Evolutionary conservation across 2,797 vertebrate species (phyloP).

Genomic region (Zalophus californianus): DNA sequence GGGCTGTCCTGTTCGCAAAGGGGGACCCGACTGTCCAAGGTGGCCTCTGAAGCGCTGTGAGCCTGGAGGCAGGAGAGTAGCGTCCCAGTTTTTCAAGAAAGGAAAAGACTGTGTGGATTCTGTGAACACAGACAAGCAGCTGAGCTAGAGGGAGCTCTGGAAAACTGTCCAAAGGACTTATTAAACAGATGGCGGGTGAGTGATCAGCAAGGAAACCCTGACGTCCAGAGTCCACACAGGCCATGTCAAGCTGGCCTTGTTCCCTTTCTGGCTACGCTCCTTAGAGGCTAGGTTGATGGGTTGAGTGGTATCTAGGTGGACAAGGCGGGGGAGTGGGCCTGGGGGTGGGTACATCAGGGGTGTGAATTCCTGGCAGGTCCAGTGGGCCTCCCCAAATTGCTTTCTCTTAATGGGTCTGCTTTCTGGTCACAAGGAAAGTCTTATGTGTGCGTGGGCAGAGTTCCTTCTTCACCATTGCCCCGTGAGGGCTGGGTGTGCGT

Average conservation of each 20-base stretch:
- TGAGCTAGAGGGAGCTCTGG: not conserved
- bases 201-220: not conserved
- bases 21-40: not conserved
- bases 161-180: not conserved
- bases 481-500: not conserved
- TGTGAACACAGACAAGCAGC: accelerated
- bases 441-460: not conserved
- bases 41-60: not conserved
- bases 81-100: not conserved
- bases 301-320: no score
- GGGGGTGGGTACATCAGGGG: no score
- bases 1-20: accelerated
- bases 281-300: not conserved
- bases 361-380: not conserved
- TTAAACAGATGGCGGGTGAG: not conserved
- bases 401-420: not conserved
- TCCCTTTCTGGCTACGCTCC: not conserved
- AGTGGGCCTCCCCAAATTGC: not conserved
- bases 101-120: not conserved
- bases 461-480: not conserved
- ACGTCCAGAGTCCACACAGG: not conserved
- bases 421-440: not conserved
- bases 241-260: not conserved
- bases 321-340: accelerated
- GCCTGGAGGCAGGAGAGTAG: not conserved